Percentiles rank a stretch among this genome's conserved stretches.
Evolutionary conservation across 2,797 vertebrate species (phyloP).

Genomic region (Vipera ursinii): DNA sequence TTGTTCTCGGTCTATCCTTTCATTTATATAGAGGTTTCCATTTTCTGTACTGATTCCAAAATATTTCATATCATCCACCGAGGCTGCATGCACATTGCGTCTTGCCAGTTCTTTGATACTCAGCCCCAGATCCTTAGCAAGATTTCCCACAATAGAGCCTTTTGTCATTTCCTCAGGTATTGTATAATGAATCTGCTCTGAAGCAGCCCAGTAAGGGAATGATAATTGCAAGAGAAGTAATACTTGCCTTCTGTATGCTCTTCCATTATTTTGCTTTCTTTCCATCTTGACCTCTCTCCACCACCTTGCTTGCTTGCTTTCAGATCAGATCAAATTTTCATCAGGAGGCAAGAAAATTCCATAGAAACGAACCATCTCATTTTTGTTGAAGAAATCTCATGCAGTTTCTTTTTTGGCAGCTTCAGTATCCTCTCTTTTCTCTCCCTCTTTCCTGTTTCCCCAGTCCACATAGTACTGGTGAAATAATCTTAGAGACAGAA

Average conservation of each 20-base stretch:
- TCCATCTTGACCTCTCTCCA: conserved; percentile 16
- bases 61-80: conserved; percentile 60
- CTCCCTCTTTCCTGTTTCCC: neutral
- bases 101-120: conserved; percentile 45
- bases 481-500: neutral
- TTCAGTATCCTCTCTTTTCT: neutral
- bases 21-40: conserved; percentile 27
- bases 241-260: conserved; percentile 31
- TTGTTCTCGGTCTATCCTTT: conserved; percentile 70
- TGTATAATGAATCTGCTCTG: conserved; percentile 66
- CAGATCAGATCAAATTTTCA: neutral
- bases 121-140: conserved; percentile 40
- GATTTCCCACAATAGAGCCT: conserved; percentile 51
- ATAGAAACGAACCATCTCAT: neutral
- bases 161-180: conserved; percentile 68
- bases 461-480: neutral
- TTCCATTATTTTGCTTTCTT: conserved; percentile 34
- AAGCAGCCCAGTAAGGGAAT: conserved; percentile 28
- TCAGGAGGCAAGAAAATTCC: neutral
- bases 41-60: conserved; percentile 69
- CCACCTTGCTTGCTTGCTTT: neutral
- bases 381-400: neutral
- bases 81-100: conserved; percentile 58
- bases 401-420: neutral
- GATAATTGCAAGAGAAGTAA: conserved; percentile 31